Evolutionary conservation across 2,797 vertebrate genomes (phyloP).

Genomic region (Parauchenoglanis ngamensis): DNA sequence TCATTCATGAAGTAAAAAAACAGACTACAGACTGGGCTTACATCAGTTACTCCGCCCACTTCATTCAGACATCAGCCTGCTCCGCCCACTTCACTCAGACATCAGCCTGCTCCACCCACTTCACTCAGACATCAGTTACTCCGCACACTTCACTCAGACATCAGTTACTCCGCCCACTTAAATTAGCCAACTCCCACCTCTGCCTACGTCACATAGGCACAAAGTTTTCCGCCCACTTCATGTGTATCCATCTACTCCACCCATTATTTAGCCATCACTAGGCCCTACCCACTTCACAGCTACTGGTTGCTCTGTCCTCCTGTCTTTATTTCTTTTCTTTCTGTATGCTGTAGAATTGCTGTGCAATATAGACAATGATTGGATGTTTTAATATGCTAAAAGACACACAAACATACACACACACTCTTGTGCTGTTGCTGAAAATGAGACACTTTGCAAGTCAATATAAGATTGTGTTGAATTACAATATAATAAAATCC

Average conservation of each 20-base stretch:
- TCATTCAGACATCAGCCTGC: not conserved
- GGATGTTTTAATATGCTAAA: not conserved
- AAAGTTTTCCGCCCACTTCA: not conserved
- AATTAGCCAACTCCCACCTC: not conserved
- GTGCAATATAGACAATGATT: not conserved
- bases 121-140: not conserved
- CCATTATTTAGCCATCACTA: not conserved
- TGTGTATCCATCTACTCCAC: not conserved
- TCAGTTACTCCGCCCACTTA: too few species aligned
- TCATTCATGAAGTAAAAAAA: not conserved
- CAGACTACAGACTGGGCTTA: not conserved
- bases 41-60: not conserved
- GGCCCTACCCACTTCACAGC: not conserved
- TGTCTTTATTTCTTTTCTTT: not conserved
- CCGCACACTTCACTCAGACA: not conserved
- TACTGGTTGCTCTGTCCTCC: not conserved
- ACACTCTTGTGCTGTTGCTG: not conserved
- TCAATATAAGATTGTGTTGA: not conserved
- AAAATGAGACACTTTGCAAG: conserved; percentile 5
- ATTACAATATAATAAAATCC: not conserved
- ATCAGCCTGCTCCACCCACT: not conserved
- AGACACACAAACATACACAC: not conserved
- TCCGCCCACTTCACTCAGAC: not conserved
- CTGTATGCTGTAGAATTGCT: not conserved
- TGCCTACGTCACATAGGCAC: not conserved